Conservation (phyloP, 2,888 invertebrate genomes). For the Macropis europaea region DNA sequence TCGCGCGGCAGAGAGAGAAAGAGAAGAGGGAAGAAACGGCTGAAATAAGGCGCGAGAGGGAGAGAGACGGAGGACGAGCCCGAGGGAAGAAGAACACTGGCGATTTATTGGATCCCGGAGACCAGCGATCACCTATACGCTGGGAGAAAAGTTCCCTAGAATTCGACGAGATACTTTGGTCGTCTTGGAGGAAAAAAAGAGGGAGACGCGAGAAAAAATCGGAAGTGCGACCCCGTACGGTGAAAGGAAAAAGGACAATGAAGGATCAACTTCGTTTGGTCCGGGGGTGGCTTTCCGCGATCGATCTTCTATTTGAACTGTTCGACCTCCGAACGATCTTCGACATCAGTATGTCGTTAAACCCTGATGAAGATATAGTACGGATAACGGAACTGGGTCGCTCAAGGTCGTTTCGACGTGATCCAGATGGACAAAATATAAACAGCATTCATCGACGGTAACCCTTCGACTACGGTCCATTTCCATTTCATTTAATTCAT, state of each 20-base stretch:
- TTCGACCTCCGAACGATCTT: background rate
- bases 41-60: constrained; percentile 21
- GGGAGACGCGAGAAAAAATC: background rate
- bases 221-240: constrained; percentile 2
- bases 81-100: constrained; percentile 37
- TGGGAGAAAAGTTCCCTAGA: constrained; percentile 28
- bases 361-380: too few relatives aligned
- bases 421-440: too few relatives aligned
- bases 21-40: background rate
- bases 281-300: background rate
- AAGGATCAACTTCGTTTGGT: constrained; percentile 9
- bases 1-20: background rate
- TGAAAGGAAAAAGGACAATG: constrained; percentile 19
- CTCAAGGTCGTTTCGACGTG: too few relatives aligned
- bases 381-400: too few relatives aligned
- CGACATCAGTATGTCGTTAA: too few relatives aligned
- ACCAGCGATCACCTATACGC: constrained; percentile 40
- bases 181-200: background rate
- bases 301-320: background rate
- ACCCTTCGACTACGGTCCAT: too few relatives aligned
- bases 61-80: constrained; percentile 21
- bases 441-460: too few relatives aligned
- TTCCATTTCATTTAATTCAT: too few relatives aligned
- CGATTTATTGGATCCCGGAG: constrained; percentile 59
- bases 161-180: constrained; percentile 43